A percentile compares a stretch with the other conserved stretches of the same genome.
phyloP scores from a whole-genome alignment of 2,797 vertebrate genomes.

The Salmo trutta region DNA sequence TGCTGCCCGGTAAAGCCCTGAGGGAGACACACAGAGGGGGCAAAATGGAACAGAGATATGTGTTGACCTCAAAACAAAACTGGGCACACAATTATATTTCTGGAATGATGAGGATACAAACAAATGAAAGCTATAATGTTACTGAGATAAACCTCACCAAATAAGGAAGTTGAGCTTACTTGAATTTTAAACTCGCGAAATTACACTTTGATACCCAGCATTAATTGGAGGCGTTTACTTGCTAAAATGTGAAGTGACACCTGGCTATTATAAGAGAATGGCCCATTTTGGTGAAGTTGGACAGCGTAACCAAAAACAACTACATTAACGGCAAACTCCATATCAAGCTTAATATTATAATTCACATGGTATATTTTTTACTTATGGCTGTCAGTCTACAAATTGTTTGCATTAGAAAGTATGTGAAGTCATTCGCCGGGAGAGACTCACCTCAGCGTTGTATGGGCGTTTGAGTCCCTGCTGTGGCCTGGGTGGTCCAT shows the following conservation, averaged over 20 bases:
- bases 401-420: neutral
- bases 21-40: neutral
- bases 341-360: neutral
- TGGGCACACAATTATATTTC: neutral
- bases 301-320: neutral
- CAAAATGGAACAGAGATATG: neutral
- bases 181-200: neutral
- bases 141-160: neutral
- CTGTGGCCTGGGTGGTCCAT: conserved; percentile 72
- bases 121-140: neutral
- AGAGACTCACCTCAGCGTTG: conserved; percentile 77
- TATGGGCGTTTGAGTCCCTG: conserved; percentile 86
- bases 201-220: neutral
- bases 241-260: no score
- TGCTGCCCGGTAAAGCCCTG: conserved; percentile 53
- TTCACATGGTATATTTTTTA: neutral
- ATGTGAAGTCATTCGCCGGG: no score
- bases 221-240: no score
- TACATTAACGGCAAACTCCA: neutral
- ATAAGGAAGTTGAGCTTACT: neutral
- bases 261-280: no score
- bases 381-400: neutral
- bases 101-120: neutral
- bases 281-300: neutral
- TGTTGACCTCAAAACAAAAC: neutral